Evolutionary conservation across 2,888 invertebrate species (phyloP).

Genomic region (Caprella mutica): DNA sequence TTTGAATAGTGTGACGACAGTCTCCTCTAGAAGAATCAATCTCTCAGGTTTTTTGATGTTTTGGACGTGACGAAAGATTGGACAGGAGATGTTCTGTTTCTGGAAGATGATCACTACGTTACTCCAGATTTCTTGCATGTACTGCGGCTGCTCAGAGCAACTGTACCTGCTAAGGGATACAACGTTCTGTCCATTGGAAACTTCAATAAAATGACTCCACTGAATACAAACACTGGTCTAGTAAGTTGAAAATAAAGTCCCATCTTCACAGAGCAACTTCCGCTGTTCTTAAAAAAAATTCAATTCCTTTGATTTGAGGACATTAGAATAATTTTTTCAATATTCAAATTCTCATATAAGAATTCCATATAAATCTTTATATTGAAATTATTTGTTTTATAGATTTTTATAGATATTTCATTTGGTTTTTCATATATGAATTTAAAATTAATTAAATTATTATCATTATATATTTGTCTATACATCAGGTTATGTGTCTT

Average conservation of each 20-base stretch:
- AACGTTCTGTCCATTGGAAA: constrained; percentile 87
- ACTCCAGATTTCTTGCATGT: constrained; percentile 88
- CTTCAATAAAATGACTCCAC: constrained; percentile 62
- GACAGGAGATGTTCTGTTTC: constrained; percentile 70
- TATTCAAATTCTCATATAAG: not conserved
- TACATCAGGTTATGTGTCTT: too few relatives aligned
- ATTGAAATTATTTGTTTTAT: not conserved
- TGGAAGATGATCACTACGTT: constrained; percentile 97
- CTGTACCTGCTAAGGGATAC: too few relatives aligned
- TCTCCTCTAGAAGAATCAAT: too few relatives aligned
- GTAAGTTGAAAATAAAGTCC: not conserved
- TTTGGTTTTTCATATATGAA: not conserved
- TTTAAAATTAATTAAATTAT: not conserved
- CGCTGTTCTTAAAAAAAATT: constrained; percentile 6
- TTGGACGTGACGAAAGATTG: constrained; percentile 65
- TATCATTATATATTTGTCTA: too few relatives aligned
- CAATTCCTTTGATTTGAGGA: constrained; percentile 5
- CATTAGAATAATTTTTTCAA: constrained; percentile 13
- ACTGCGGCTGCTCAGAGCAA: constrained; percentile 63
- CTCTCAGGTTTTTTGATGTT: constrained; percentile 68
- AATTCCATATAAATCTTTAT: not conserved
- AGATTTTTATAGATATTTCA: not conserved
- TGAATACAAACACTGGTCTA: not conserved
- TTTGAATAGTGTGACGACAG: too few relatives aligned
- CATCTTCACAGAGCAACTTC: not conserved